Base-by-base conservation (phyloP, 2,888 invertebrate species). In the Hyposoter didymator region DNA sequence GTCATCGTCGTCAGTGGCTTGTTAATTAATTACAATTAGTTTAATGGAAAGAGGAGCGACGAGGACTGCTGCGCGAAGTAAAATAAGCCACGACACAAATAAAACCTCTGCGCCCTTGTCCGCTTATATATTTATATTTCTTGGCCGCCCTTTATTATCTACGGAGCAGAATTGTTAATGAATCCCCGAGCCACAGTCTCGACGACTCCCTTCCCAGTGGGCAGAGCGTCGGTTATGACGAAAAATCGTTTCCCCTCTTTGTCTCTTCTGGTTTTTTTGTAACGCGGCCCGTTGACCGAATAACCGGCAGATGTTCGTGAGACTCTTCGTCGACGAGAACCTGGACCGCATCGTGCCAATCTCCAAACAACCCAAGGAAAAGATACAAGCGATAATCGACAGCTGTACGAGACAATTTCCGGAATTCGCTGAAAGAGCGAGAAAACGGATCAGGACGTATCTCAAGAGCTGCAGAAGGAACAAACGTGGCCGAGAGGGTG, bases 401-500 rank as follows among this genome's bases (percentile, higher is more conserved):
- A 99, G 99, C 28, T 99, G 99, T 95, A 98, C 98, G 87, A 95
- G 99, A 90, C 99, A 99, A 95, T 99, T 99, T 93, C 99, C 99
- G 84, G 99, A 99, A 94, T 99, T 99, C 92, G 98, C 98, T 84
- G 98, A 99, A 93, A 96, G 99, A 84, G 98, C 99, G 84, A 96
- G 99, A 89, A 99, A 99, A 94, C 95, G 99, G 88, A 98, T 99
- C 93, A 95, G 99, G 89, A 99, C 99, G 79, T 99, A 99, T 94
- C 95, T 99, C 92, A 99, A 99, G 95, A 98, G 98, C 75, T 99
- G 99, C 94, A 95, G 99, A 88, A 95, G 99, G 90, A 99, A 99
- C 94, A 98, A 99, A 95, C 96, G 98, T 89, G 97, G 98, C 17
- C 96, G 98, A 87, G 98, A 99, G 87, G 97, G 96, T 0, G 95